Evolutionary conservation across 2,113 vertebrate species (phyloP).

Genomic region (Myotis davidii): DNA sequence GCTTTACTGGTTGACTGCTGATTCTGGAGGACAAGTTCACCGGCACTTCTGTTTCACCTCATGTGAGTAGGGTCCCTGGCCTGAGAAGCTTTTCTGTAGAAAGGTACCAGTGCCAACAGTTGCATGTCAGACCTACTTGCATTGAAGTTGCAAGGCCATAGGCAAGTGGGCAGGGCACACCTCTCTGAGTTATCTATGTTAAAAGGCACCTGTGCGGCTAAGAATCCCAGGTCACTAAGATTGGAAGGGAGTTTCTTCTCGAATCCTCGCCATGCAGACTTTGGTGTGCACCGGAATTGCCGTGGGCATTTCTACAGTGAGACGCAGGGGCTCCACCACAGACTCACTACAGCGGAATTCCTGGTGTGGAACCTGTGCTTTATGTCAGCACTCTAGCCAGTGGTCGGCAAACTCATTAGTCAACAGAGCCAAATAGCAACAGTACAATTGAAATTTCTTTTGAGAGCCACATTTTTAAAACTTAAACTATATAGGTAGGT

Average conservation of each 20-base stretch:
- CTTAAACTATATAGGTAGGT: no score
- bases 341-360: neutral
- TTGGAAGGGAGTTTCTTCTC: neutral
- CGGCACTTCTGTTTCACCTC: neutral
- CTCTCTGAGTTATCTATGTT: neutral
- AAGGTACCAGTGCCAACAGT: neutral
- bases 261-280: neutral
- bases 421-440: no score
- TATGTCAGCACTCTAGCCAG: neutral
- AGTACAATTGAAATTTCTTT: no score
- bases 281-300: neutral
- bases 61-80: no score
- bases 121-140: neutral
- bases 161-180: neutral
- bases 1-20: neutral
- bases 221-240: no score
- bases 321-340: rapidly evolving
- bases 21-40: neutral
- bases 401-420: no score
- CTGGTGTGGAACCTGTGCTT: neutral
- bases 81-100: neutral
- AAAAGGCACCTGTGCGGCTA: neutral
- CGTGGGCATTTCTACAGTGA: neutral
- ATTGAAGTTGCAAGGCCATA: neutral
- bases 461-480: no score